A percentile compares a stretch with the other conserved stretches of the same genome.
These are phyloP conservation scores for Liasis olivaceus DNA, from an alignment of 2,797 vertebrate species.

Conservation along the genomic window DNA sequence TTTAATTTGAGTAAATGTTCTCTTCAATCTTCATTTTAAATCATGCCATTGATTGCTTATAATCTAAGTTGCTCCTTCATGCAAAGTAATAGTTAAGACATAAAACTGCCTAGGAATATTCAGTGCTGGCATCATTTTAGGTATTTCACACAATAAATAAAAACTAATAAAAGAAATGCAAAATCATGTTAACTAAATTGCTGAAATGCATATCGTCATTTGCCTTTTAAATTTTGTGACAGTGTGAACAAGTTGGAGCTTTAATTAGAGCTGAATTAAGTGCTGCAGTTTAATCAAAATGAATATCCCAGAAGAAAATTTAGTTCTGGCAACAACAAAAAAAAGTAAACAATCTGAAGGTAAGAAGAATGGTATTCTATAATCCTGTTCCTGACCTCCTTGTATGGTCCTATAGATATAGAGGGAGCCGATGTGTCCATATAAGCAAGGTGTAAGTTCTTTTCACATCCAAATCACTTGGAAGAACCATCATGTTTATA, in stretches of 20 bases:
- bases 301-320: constrained; percentile 15
- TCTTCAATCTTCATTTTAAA: background rate
- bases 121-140: background rate
- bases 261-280: constrained; percentile 29
- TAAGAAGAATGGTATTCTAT: background rate
- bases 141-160: constrained; percentile 25
- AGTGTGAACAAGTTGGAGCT: background rate
- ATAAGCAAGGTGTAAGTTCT: background rate
- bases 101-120: constrained; percentile 6
- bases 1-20: background rate
- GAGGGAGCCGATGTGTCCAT: too few species aligned
- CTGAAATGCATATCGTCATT: background rate
- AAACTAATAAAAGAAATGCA: constrained; percentile 3
- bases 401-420: background rate
- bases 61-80: background rate
- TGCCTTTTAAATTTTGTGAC: constrained; percentile 15
- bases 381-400: background rate
- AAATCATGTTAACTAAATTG: constrained; percentile 16
- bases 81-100: background rate
- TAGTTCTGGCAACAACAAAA: background rate
- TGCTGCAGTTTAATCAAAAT: constrained; percentile 10
- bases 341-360: background rate
- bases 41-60: background rate
- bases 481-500: background rate
- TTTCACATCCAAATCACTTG: background rate